These are phyloP conservation scores for Desoria tigrina DNA, from an alignment of 2,888 invertebrate species.

Conservation along the genomic window DNA sequence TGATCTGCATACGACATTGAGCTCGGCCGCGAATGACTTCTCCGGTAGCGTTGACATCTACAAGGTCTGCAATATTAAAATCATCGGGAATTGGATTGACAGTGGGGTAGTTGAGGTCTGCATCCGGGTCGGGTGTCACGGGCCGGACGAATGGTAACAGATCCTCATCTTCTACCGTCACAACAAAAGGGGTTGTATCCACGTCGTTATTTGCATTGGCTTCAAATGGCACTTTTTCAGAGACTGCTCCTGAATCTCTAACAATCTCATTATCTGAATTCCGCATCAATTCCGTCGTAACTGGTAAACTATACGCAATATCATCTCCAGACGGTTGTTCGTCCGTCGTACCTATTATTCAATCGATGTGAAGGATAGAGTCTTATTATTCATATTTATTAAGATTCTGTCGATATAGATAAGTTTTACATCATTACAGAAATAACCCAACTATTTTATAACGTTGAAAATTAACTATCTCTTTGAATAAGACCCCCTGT, in stretches of 20 bases:
- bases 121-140: constrained; percentile 43
- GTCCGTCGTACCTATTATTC: neutral
- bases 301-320: neutral
- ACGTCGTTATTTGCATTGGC: neutral
- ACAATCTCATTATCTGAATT: constrained; percentile 44
- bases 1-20: constrained; percentile 37
- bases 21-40: constrained; percentile 35
- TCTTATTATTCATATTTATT: neutral
- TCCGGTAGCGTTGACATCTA: constrained; percentile 33
- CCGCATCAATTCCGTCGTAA: constrained; percentile 16
- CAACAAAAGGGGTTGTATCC: neutral
- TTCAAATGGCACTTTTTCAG: constrained; percentile 11
- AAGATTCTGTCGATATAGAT: too few species aligned
- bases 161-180: neutral
- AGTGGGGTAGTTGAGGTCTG: constrained; percentile 19
- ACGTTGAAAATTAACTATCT: too few species aligned
- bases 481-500: too few species aligned
- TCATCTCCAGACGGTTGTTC: neutral
- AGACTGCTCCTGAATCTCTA: constrained; percentile 27
- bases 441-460: too few species aligned
- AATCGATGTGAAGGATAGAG: neutral
- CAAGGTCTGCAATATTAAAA: constrained; percentile 25
- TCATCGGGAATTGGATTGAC: constrained; percentile 30
- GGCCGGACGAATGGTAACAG: constrained; percentile 30
- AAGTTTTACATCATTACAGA: too few species aligned